These are phyloP conservation scores for Trypoxylus dichotomus DNA, from an alignment of 1,140 invertebrate species.

Conservation along the genomic window DNA sequence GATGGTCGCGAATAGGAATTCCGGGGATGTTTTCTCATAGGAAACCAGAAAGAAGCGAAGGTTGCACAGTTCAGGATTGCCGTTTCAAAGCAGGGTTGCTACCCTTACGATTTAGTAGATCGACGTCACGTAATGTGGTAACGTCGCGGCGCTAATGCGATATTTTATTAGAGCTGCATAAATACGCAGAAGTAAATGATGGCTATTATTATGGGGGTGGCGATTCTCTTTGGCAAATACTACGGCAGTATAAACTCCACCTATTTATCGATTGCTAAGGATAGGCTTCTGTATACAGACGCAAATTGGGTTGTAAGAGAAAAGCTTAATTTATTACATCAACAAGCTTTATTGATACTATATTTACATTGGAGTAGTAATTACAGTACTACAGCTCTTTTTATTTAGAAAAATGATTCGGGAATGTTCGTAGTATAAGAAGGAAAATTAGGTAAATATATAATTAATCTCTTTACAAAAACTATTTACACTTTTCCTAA, in stretches of 20 bases:
- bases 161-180: neutral
- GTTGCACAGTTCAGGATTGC: neutral
- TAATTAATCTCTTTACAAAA: too few relatives aligned
- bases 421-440: too few relatives aligned
- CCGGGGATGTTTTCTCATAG: conserved; percentile 35
- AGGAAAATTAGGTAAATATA: too few relatives aligned
- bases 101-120: neutral
- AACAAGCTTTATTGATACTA: too few relatives aligned
- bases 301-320: too few relatives aligned
- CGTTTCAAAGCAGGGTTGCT: neutral
- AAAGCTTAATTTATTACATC: too few relatives aligned
- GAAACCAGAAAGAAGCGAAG: conserved; percentile 29
- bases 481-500: too few relatives aligned
- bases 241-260: neutral
- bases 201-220: neutral
- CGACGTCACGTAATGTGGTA: neutral
- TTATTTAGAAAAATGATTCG: too few relatives aligned
- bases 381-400: too few relatives aligned
- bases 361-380: too few relatives aligned
- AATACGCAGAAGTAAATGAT: neutral
- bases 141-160: neutral
- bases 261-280: neutral
- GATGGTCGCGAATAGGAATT: conserved; percentile 34
- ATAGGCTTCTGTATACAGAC: too few relatives aligned
- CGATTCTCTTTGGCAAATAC: too few relatives aligned